phyloP scores from a whole-genome alignment of 1,140 invertebrate genomes.

The Neotoxoptera formosana region DNA sequence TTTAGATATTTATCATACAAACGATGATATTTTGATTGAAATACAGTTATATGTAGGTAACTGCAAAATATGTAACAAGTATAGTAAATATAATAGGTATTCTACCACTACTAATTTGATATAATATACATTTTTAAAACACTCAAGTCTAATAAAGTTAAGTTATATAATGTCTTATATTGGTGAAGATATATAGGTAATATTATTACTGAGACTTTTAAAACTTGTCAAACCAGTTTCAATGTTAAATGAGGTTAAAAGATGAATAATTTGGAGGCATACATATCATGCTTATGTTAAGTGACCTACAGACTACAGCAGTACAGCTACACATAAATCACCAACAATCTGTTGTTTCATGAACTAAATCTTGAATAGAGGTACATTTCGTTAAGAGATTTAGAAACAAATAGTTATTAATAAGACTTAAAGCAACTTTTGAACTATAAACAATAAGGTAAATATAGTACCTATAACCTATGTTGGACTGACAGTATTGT shows the following conservation, averaged over 20 bases:
- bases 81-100: not conserved
- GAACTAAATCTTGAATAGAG: not conserved
- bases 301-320: not conserved
- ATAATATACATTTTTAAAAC: not conserved
- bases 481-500: not conserved
- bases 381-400: not conserved
- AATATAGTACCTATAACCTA: too few relatives aligned
- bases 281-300: not conserved
- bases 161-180: not conserved
- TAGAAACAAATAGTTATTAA: not conserved
- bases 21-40: not conserved
- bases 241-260: not conserved
- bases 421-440: not conserved
- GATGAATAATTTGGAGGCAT: not conserved
- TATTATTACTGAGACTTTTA: not conserved
- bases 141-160: not conserved
- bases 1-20: not conserved
- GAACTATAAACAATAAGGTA: not conserved
- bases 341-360: not conserved
- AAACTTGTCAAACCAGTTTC: not conserved
- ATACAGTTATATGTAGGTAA: not conserved
- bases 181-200: not conserved
- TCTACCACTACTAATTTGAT: not conserved
- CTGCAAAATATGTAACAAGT: not conserved
- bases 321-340: not conserved